Evolutionary conservation across 2,888 invertebrate genomes (phyloP).

Genomic region (Drosophila cyrtoloma): DNA sequence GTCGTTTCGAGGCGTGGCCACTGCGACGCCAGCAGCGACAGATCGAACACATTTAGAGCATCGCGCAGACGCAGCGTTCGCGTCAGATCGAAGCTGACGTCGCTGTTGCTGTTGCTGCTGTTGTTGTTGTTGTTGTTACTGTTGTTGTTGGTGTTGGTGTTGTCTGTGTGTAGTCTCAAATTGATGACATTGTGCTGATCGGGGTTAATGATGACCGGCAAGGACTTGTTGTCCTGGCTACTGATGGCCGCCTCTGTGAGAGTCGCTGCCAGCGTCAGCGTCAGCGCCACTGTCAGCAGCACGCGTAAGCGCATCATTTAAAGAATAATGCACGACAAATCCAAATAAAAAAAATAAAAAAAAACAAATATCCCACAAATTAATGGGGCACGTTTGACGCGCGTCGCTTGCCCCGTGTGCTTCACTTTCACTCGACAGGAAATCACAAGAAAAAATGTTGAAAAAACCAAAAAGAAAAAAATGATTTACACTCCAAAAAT

Average conservation of each 20-base stretch:
- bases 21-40: constrained; percentile 77
- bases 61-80: constrained; percentile 81
- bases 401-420: constrained; percentile 47
- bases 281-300: constrained; percentile 37
- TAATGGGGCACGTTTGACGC: constrained; percentile 63
- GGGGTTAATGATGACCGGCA: constrained; percentile 29
- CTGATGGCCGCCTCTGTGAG: constrained; percentile 68
- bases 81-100: constrained; percentile 65
- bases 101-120: background rate
- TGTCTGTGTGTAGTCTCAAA: constrained; percentile 61
- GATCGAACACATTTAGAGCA: constrained; percentile 83
- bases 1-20: constrained; percentile 75
- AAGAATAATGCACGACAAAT: constrained; percentile 2
- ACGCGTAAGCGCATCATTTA: constrained; percentile 51
- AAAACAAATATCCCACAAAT: constrained; percentile 58
- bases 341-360: constrained; percentile 7
- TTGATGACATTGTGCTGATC: constrained; percentile 72
- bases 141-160: constrained; percentile 1
- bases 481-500: constrained; percentile 30
- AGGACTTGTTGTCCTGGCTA: constrained; percentile 60
- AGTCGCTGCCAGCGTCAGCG: constrained; percentile 33
- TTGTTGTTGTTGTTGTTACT: background rate
- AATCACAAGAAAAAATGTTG: constrained; percentile 37
- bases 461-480: constrained; percentile 29
- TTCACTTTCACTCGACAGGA: constrained; percentile 69